These are phyloP conservation scores for Procapra przewalskii DNA, from an alignment of 2,113 vertebrate species.

Conservation along the genomic window DNA sequence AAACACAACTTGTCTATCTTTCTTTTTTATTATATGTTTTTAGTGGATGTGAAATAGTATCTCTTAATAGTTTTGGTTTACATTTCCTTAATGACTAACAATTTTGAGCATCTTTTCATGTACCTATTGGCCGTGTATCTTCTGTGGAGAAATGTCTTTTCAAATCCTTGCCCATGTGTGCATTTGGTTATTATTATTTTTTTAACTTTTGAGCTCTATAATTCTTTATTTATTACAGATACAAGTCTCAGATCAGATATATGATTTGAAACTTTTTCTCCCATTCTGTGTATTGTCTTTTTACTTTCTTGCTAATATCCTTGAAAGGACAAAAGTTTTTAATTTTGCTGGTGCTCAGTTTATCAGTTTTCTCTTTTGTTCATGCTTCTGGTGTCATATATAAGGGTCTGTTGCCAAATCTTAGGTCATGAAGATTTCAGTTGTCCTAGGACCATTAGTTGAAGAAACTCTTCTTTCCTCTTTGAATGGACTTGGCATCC, in stretches of 20 bases:
- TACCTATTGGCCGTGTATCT: background rate
- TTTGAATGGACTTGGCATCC: background rate
- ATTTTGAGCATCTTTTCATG: background rate
- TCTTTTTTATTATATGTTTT: background rate
- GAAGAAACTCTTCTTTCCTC: background rate
- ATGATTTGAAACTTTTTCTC: background rate
- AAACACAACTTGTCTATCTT: background rate
- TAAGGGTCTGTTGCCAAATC: background rate
- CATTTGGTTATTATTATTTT: background rate
- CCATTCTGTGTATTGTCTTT: background rate
- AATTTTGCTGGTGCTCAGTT: background rate
- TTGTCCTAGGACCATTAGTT: background rate
- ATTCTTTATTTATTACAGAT: background rate
- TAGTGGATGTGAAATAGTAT: background rate
- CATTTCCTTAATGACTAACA: background rate
- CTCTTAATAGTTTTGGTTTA: background rate
- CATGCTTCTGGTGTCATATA: background rate
- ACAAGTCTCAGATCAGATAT: background rate
- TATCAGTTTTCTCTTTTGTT: background rate
- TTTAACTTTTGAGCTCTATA: background rate
- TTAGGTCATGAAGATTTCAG: background rate
- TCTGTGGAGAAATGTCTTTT: background rate
- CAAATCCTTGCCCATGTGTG: background rate
- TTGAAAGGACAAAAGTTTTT: background rate
- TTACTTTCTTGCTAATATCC: background rate